Percentiles rank a stretch among this genome's conserved stretches.
phyloP scores from a whole-genome alignment of 1,140 invertebrate species.

The Anagrus nilaparvatae region DNA sequence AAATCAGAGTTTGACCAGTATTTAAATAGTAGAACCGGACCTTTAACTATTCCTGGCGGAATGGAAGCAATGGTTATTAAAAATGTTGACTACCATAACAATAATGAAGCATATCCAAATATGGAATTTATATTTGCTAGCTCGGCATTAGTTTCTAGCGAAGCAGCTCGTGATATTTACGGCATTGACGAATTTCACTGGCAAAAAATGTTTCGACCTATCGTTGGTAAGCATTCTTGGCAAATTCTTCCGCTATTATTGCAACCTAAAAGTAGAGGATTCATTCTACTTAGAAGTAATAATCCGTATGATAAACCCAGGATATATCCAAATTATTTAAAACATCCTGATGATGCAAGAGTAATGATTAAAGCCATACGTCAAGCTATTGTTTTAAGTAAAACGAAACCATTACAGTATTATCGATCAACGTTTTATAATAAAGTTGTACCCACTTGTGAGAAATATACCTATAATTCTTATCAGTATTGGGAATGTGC shows the following conservation, averaged over 20 bases:
- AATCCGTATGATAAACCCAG: slow-evolving; percentile 65
- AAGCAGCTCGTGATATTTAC: slow-evolving; percentile 43
- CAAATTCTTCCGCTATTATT: slow-evolving; percentile 60
- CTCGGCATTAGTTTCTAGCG: slow-evolving; percentile 44
- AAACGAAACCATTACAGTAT: slow-evolving; percentile 48
- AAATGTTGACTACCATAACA: slow-evolving; percentile 54
- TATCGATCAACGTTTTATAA: slow-evolving; percentile 50
- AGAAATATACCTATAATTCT: slow-evolving; percentile 49
- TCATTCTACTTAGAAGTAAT: slow-evolving; percentile 53
- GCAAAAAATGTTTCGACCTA: slow-evolving; percentile 40
- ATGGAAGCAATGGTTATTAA: slow-evolving; percentile 70
- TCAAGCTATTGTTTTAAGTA: slow-evolving; percentile 45
- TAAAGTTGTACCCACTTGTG: slow-evolving; percentile 53
- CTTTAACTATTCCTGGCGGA: slow-evolving; percentile 66
- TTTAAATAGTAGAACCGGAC: slow-evolving; percentile 50
- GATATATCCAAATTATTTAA: slow-evolving; percentile 75
- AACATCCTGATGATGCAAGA: slow-evolving; percentile 52
- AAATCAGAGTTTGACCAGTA: too few species aligned
- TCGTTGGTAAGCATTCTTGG: slow-evolving; percentile 46
- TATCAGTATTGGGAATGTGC: slow-evolving; percentile 68
- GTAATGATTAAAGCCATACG: slow-evolving; percentile 55
- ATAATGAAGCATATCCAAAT: slow-evolving; percentile 57
- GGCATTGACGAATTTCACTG: slow-evolving; percentile 49
- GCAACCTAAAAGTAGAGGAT: slow-evolving; percentile 64
- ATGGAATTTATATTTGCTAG: slow-evolving; percentile 60